Evolutionary conservation across 2,797 vertebrate species (phyloP).

Genomic region (Pagetopsis macropterus): DNA sequence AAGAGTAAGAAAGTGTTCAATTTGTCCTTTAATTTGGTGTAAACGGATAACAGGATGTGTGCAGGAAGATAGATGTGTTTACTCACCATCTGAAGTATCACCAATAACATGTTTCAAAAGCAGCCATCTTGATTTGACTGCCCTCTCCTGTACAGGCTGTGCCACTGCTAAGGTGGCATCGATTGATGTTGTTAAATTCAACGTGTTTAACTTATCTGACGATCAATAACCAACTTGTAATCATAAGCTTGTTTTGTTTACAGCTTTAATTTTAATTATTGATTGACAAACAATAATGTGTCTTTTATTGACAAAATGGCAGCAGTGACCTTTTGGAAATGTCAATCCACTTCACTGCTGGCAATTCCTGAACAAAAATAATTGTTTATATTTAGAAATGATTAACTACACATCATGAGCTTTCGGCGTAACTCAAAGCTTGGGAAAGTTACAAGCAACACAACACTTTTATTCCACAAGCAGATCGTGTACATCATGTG

Average conservation of each 20-base stretch:
- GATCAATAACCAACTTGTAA: neutral
- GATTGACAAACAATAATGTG: neutral
- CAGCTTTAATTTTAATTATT: constrained; percentile 1
- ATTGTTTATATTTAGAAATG: neutral
- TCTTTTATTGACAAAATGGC: constrained; percentile 21
- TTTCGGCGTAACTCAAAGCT: neutral
- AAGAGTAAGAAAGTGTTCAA: neutral
- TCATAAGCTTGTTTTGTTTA: neutral
- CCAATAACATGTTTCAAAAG: neutral
- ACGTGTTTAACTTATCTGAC: neutral
- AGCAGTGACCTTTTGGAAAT: constrained; percentile 50
- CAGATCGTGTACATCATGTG: constrained; percentile 4
- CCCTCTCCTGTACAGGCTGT: constrained; percentile 8
- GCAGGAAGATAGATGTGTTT: neutral
- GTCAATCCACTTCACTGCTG: constrained; percentile 32
- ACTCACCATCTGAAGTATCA: neutral
- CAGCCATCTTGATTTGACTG: constrained; percentile 17
- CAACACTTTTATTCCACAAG: constrained; percentile 1
- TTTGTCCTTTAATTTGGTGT: neutral
- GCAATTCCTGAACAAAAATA: neutral
- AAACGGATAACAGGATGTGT: neutral
- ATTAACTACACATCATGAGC: constrained; percentile 22
- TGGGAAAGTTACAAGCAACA: constrained; percentile 13
- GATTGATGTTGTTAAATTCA: neutral
- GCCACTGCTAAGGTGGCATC: neutral